Evolutionary conservation across 2,888 invertebrate genomes (phyloP), one percentile per base, ranked within the genome.

Genomic region (Fabriciana adippe): DNA sequence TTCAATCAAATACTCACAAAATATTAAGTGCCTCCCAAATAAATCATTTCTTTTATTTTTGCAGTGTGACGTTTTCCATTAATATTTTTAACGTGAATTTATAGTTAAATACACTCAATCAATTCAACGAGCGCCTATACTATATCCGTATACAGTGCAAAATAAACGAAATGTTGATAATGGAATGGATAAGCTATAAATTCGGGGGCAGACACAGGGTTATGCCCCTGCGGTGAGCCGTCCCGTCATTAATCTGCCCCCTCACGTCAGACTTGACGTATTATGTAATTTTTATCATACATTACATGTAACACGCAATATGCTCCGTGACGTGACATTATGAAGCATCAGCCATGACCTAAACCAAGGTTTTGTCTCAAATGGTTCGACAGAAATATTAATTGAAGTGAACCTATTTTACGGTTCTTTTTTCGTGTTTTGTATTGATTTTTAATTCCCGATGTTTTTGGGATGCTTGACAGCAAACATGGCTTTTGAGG

Each of bases 161-260:
- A 80, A 76, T 80, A 78, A 78, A 79, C 78, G 76, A 79, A 80
- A 67, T 35, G 81, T 78, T 80, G 78, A 76, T 80, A 83, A 85
- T 84, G 82, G 84, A 84, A 85, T 81, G 81, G 81, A 82, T 84
- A 81, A 84, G 84, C 81, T 84, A 87, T 87, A 86, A 87, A 89
- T 85, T 85, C 75, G 80, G 78, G 80, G 80, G 78, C 79, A 74
- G 80, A 81, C 82, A 74, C 79, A 73, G 75, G 71, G 72, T 75
- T 75, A 74, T 70, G 71, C 74, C 75, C 78, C 78, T 75, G 81
- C 74, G 83, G 84, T 85, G 83, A 82, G 77, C 78, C 79, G 78
- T 78, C 76, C 73, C 72, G 75, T 83, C 88, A 90, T 90, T 89
- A 89, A 90, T 91, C 89, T 88, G 81, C 70, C 72, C 78, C 79